Base-by-base conservation (phyloP, 37 sponge, comb jelly and placozoan species). In the Agelas oroides region DNA sequence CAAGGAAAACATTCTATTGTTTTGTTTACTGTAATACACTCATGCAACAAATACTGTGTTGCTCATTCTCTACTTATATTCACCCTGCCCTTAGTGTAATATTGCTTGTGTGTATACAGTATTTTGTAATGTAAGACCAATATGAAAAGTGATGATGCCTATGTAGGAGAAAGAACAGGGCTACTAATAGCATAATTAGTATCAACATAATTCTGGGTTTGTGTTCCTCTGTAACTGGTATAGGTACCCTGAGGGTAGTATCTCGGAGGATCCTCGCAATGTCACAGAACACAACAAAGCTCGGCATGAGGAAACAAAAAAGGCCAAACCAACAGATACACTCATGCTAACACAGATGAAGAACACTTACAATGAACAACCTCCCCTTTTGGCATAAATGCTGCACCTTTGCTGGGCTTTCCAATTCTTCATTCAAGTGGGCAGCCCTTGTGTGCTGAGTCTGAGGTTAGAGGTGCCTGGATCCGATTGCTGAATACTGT, bases 311-410 rank as follows among this genome's bases (percentile, higher is more conserved):
- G 84, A 83, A 38, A 57, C 73, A 65, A 23, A n/a, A 2, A 83
- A 54, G 40, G 64, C 57, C 59, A 83, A 83, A 62, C 84, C 84
- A 61, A 71, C 75, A 31, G 84, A 83, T 27, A 5, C 58, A 53
- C 1, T 83, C 8, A 55, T 83, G 53, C 74, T 83, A 5, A 52
- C 84, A 32, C 60, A 73, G 5, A 81, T 81, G 71, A 81, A 70
- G 32, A 46, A 32, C 38, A 81, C 83, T 2, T 73, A 82, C 28
- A 82, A 73, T 32, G 73, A 82, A 31, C 83, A 82, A 28, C 59
- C 40, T 1, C 71, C 28, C 40, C 76, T 19, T 56, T 84, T 37
- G 84, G 84, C 15, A 75, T 74, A 67, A 73, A 84, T 82, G 73
- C 53, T 37, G 23, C 66, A 25, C 83, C 83, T 20, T 11, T 5